Evolutionary conservation across 2,113 vertebrate species (phyloP), one percentile per base, ranked within the genome.

Genomic region (Morone saxatilis): DNA sequence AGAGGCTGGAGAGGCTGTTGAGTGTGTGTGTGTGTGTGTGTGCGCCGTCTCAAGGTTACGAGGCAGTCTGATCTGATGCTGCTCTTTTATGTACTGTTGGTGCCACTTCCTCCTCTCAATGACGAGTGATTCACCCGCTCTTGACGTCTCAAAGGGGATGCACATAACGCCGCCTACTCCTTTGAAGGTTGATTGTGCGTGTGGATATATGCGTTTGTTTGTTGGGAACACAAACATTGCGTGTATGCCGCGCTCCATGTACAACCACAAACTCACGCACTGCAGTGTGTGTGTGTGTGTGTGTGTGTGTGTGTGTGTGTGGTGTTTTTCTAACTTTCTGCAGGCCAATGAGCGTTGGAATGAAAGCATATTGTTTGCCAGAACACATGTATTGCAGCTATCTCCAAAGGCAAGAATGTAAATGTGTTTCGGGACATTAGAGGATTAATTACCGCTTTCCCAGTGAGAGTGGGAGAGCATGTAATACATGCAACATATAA

Each of bases 361-460:
- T 82, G 72, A 80, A 85, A 84, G 73, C 74, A 19, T 11, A 2
- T 36, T 63, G 69, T 83, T 83, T 90, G 80, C 76, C 82, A 84
- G 75, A 80, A 81, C 79, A 76, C 69, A 69, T 85, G 71, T 48
- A 60, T 43, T 13, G 78, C 84, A 80, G 69, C 67, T 62, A 10
- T 82, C 60, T 81, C 60, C 19, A 62, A 86, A 71, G 57, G 17
- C 53, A 78, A 69, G 43, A 80, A 85, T 76, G 65, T 79, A 80
- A 85, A 85, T 71, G 62, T 45, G 66, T 45, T 83, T 79, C 12
- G 20, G 62, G n/a, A 76, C 47, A 81, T 80, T 76, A 74, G 66
- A 76, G 67, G 81, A 88, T 89, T 83, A 86, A 90, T 92, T 79
- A 85, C 62, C 7, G 10, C 48, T 66, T 31, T 5, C 63, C 45